Evolutionary conservation across 2,888 invertebrate genomes (phyloP).

Genomic region (Fissipunctia ypsillon): DNA sequence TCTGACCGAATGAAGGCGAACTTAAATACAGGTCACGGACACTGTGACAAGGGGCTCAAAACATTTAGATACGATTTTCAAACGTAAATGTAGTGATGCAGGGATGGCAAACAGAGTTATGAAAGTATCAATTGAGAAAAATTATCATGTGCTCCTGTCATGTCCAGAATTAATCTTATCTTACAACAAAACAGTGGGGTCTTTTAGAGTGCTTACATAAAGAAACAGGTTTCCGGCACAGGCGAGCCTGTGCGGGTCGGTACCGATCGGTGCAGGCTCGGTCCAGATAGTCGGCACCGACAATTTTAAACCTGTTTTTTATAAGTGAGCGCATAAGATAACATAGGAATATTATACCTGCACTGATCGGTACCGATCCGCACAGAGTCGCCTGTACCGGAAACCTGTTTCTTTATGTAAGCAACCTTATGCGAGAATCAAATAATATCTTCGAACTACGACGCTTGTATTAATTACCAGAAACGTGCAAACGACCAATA

Average conservation of each 20-base stretch:
- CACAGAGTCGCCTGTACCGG: too few species aligned
- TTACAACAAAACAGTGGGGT: not conserved
- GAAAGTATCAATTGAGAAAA: not conserved
- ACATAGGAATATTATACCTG: too few species aligned
- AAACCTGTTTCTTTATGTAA: too few species aligned
- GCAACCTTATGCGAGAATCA: not conserved
- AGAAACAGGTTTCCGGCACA: too few species aligned
- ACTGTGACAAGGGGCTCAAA: conserved; percentile 31
- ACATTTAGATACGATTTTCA: conserved; percentile 40
- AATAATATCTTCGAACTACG: not conserved
- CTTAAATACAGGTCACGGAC: conserved; percentile 43
- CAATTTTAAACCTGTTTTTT: too few species aligned
- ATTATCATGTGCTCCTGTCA: not conserved
- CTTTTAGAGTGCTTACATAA: too few species aligned
- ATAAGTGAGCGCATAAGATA: too few species aligned
- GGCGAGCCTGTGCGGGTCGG: too few species aligned
- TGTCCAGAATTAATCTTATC: too few species aligned
- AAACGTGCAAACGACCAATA: not conserved
- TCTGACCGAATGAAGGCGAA: conserved; percentile 12
- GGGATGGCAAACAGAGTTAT: not conserved
- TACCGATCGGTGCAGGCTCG: too few species aligned
- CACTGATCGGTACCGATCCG: too few species aligned
- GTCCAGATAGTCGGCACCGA: too few species aligned
- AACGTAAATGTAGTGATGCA: conserved; percentile 52
- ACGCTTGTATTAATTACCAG: not conserved